These are phyloP conservation scores for Anguilla megastoma DNA, from an alignment of 2,797 vertebrate genomes.

Conservation along the genomic window DNA sequence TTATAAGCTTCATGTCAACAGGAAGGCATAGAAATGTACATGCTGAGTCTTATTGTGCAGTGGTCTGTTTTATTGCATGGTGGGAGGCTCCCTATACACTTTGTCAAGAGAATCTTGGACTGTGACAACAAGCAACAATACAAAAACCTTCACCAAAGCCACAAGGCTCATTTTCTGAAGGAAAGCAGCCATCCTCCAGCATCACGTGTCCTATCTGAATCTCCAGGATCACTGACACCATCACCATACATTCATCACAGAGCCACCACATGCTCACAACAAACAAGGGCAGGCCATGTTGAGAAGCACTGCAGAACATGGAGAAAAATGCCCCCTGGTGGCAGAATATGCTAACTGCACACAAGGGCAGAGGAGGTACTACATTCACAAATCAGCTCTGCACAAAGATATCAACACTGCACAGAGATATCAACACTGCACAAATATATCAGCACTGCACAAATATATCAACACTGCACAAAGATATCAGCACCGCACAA, in stretches of 20 bases:
- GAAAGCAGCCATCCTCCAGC: neutral
- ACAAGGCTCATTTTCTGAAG: neutral
- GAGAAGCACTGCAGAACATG: neutral
- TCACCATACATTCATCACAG: neutral
- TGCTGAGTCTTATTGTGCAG: neutral
- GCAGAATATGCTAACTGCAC: neutral
- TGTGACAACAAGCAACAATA: neutral
- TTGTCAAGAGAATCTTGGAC: neutral
- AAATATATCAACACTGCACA: no score
- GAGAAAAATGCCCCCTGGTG: neutral
- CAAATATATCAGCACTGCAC: no score
- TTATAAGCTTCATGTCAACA: neutral
- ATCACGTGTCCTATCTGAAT: neutral
- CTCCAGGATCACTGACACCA: neutral
- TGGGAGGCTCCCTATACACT: neutral
- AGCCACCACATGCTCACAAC: constrained; percentile 10
- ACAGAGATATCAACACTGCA: neutral
- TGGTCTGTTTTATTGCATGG: neutral
- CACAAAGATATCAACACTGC: neutral
- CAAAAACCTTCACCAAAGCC: neutral
- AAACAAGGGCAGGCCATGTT: constrained; percentile 10
- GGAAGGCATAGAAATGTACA: neutral
- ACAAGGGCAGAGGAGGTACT: neutral
- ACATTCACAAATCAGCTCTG: neutral
- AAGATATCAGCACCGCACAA: no score